Percentiles rank a stretch among this genome's conserved stretches.
Evolutionary conservation across 2,797 vertebrate species (phyloP).

Genomic region (Okamejei kenojei): DNA sequence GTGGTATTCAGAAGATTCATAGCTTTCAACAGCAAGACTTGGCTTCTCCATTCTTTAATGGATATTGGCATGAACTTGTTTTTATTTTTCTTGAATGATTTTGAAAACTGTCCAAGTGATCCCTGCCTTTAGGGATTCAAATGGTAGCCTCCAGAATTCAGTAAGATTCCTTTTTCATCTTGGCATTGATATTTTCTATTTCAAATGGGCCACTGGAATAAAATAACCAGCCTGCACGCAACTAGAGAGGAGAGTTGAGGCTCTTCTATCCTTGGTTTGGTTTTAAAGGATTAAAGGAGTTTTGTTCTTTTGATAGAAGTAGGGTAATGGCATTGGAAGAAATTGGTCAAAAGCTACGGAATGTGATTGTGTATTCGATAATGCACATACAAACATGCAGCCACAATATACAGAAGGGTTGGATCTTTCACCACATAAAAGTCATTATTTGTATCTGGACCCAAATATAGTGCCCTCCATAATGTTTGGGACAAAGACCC

Average conservation of each 20-base stretch:
- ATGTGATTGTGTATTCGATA: no score
- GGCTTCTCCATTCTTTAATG: background rate
- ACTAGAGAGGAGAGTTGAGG: background rate
- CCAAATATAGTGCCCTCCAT: no score
- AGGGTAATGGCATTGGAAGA: background rate
- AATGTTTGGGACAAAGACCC: no score
- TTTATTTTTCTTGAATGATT: background rate
- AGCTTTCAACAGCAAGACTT: background rate
- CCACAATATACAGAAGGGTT: background rate
- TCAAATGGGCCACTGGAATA: no score
- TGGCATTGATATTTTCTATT: background rate
- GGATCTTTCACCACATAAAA: background rate
- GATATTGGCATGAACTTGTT: background rate
- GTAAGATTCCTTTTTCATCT: background rate
- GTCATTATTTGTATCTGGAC: background rate
- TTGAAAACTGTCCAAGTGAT: background rate
- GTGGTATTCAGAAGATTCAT: background rate
- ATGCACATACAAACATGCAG: background rate
- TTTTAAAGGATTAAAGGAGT: background rate
- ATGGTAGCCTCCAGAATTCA: background rate
- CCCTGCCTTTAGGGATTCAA: no score
- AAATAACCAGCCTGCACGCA: background rate
- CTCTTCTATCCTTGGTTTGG: background rate
- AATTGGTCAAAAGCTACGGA: background rate
- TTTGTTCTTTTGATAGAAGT: background rate